A percentile compares a stretch with the other conserved stretches of the same genome.
These are phyloP conservation scores for Eupithecia tripunctaria DNA, from an alignment of 2,888 invertebrate species.

Conservation along the genomic window DNA sequence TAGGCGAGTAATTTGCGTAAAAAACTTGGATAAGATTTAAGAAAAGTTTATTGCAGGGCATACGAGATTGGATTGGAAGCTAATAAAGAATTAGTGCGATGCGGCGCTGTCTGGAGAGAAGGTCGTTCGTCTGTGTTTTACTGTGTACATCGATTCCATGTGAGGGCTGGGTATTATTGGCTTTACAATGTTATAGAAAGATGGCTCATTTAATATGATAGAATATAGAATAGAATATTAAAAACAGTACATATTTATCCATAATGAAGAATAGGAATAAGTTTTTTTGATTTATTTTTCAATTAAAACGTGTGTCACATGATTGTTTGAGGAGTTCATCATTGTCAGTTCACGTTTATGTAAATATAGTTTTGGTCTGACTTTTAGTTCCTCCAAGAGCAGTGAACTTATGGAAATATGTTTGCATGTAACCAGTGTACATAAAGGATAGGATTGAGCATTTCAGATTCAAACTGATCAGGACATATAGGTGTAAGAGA, in stretches of 20 bases:
- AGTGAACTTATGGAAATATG: too few species aligned
- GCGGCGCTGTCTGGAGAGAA: not conserved
- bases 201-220: too few species aligned
- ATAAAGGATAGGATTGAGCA: not conserved
- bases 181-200: not conserved
- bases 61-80: slow-evolving; percentile 38
- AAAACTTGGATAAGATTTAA: slow-evolving; percentile 41
- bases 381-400: too few species aligned
- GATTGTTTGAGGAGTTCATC: too few species aligned
- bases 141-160: not conserved
- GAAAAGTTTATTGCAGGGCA: slow-evolving; percentile 36
- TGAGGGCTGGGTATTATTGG: not conserved
- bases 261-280: too few species aligned
- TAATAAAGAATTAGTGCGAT: slow-evolving; percentile 39
- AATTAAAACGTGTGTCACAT: too few species aligned
- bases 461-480: not conserved
- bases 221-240: too few species aligned
- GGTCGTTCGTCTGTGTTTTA: not conserved
- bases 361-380: too few species aligned
- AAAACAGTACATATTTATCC: too few species aligned
- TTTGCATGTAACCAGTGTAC: too few species aligned
- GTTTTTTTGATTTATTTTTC: too few species aligned
- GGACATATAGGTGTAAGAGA: not conserved
- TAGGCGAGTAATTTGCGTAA: slow-evolving; percentile 41
- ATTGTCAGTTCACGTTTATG: too few species aligned